Evolutionary conservation across 2,113 vertebrate species (phyloP), one percentile per base, ranked within the genome.

Genomic region (Burhinus oedicnemus): DNA sequence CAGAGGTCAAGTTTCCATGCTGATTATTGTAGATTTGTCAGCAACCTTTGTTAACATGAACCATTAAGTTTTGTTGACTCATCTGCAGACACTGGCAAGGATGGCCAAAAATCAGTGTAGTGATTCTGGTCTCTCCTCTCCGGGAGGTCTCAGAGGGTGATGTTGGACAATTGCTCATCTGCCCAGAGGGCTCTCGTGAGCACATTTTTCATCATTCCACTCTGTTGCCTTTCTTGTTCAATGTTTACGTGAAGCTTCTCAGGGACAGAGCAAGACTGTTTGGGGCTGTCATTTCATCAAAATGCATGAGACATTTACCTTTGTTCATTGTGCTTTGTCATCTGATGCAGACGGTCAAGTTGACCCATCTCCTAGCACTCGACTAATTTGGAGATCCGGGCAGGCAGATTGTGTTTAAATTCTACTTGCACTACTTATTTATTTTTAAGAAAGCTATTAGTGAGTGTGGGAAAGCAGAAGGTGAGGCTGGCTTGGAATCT

Each of bases 1-100:
- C 91, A 96, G 87, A 95, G 97, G 97, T 97, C 97, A 89, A 20
- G 51, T 65, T 92, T 93, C 91, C 64, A 38, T 29, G 83, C 85
- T 95, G 95, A 93, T 97, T 91, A 66, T 60, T 44, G 87, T 66
- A 60, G 90, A 85, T 93, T 88, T 94, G 93, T 93, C 95, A 91
- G 92, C 64, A 83, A 52, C 74, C 91, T 89, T 86, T 95, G 93
- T 19, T 87, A 81, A 69, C 88, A 90, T 3, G 61, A 94, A 26
- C 38, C 89, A 81, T 82, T 16, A 45, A 52, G 74, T 78, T 96
- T 52, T 95, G 94, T 97, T 92, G 94, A 93, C 45, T 95, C 97
- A 79, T 89, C 74, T 85, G 88, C 60, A 87, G 74, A 52, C 30
- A 8, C 40, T 30, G 76, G 69, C 69, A 54, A 61, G 62, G 83